Evolutionary conservation across 30 jellyfish, hydroid and myxozoan genomes (phyloP).

Genomic region (Aurelia sp.): DNA sequence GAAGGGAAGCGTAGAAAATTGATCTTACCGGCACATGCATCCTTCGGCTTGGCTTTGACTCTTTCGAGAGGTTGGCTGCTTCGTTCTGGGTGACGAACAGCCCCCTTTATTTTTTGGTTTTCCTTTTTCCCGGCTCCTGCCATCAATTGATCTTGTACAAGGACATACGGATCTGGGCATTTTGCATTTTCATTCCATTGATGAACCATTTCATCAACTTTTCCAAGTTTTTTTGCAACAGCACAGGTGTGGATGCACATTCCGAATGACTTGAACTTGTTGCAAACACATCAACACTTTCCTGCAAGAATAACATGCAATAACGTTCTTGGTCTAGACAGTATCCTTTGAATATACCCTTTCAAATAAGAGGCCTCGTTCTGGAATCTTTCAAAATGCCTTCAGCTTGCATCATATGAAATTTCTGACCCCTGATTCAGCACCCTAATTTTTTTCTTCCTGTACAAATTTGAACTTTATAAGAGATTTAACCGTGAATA

Average conservation of each 20-base stretch:
- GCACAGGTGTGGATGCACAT: not conserved
- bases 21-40: not conserved
- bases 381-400: too few species aligned
- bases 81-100: not conserved
- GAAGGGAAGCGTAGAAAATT: too few species aligned
- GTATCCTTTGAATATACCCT: too few species aligned
- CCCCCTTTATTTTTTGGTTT: slow-evolving; percentile 11
- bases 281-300: not conserved
- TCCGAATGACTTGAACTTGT: slow-evolving; percentile 1
- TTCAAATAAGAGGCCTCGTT: too few species aligned
- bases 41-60: not conserved
- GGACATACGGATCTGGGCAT: not conserved
- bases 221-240: not conserved
- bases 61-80: not conserved
- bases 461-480: too few species aligned
- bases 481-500: too few species aligned
- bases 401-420: too few species aligned
- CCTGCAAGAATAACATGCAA: too few species aligned
- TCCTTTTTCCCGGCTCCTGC: slow-evolving; percentile 5
- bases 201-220: not conserved
- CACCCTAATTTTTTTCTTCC: too few species aligned
- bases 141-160: not conserved
- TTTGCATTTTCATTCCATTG: not conserved
- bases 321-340: too few species aligned
- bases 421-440: too few species aligned